These are phyloP conservation scores for Myanophis thanlyinensis DNA, from an alignment of 2,113 vertebrate species.

Conservation along the genomic window DNA sequence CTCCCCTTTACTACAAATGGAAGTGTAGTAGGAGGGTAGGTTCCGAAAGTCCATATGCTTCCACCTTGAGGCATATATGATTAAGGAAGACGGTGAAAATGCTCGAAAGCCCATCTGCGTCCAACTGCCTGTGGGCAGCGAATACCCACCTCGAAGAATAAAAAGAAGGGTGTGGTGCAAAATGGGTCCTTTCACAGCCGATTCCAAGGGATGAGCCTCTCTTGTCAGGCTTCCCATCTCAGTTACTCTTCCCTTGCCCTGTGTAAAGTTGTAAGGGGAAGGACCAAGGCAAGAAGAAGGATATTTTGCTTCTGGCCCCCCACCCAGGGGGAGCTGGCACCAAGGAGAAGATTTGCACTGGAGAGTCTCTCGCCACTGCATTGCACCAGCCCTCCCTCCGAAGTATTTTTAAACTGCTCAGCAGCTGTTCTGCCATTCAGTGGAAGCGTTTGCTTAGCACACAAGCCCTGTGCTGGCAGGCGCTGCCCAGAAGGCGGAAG, in stretches of 20 bases:
- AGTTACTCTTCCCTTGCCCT: neutral
- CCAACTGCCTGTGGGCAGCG: neutral
- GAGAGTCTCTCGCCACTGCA: neutral
- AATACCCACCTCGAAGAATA: neutral
- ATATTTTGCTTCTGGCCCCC: neutral
- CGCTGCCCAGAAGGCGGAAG: neutral
- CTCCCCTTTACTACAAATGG: neutral
- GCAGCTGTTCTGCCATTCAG: neutral
- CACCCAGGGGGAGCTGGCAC: neutral
- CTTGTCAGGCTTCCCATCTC: neutral
- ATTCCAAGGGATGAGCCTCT: neutral
- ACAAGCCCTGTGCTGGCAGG: neutral
- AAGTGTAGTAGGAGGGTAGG: neutral
- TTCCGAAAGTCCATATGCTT: neutral
- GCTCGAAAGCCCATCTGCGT: neutral
- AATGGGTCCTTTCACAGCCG: neutral
- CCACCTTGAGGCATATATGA: neutral
- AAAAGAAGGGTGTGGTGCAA: neutral
- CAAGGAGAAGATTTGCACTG: neutral
- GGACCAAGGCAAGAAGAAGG: neutral
- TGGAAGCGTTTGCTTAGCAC: neutral
- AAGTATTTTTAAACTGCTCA: neutral
- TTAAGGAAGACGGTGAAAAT: neutral
- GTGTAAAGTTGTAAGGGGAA: neutral
- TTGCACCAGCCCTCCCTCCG: neutral